phyloP scores from a whole-genome alignment of 1,140 invertebrate genomes.

The Hyposmocoma kahamanoa region DNA sequence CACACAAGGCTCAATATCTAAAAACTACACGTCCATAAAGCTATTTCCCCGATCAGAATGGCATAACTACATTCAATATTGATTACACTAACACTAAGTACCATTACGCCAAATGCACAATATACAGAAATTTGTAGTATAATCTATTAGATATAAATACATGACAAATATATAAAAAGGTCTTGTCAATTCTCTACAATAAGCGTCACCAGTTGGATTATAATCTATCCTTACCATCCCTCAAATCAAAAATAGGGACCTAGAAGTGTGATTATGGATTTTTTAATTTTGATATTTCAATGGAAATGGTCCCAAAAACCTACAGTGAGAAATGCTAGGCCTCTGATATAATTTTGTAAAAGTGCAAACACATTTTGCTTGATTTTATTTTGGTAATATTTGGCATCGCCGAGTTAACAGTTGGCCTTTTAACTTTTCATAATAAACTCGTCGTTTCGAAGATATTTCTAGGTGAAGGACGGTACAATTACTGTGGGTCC shows the following conservation, averaged over 20 bases:
- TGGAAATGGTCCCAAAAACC: constrained; percentile 61
- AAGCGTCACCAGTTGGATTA: constrained; percentile 67
- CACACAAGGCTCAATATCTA: constrained; percentile 43
- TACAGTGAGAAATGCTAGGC: constrained; percentile 43
- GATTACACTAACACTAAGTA: constrained; percentile 22
- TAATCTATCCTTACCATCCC: constrained; percentile 52
- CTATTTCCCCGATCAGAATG: constrained; percentile 70
- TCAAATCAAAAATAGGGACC: constrained; percentile 44
- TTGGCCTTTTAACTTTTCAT: constrained; percentile 19
- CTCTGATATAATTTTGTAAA: constrained; percentile 23
- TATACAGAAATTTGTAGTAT: constrained; percentile 46
- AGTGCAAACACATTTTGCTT: constrained; percentile 3
- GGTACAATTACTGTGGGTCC: constrained; percentile 8
- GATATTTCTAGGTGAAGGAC: constrained; percentile 31
- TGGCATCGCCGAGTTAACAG: constrained; percentile 27
- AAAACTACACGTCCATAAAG: constrained; percentile 68
- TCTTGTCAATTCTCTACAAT: constrained; percentile 58
- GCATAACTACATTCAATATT: constrained; percentile 36
- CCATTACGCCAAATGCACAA: constrained; percentile 54
- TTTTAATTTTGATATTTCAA: constrained; percentile 55
- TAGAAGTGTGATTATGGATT: constrained; percentile 58
- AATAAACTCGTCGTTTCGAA: background rate
- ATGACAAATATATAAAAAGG: constrained; percentile 65
- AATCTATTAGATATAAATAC: constrained; percentile 42
- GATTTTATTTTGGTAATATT: constrained; percentile 13